Evolutionary conservation across 1,140 invertebrate species (phyloP), one percentile per base, ranked within the genome.

Genomic region (Cotesia glomerata): DNA sequence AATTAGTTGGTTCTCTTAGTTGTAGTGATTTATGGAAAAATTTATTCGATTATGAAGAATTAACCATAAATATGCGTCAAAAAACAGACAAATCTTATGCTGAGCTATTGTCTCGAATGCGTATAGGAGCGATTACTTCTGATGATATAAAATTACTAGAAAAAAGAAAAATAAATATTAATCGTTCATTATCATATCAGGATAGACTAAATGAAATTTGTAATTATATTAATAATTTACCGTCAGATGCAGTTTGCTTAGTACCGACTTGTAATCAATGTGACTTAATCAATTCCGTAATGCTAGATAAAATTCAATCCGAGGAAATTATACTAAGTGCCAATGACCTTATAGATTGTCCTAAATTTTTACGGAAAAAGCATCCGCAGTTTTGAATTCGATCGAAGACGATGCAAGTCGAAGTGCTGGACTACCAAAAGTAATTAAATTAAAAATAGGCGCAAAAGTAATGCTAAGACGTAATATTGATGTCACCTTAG

Each of bases 401-500:
- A 18, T 34, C 5, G 26, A 13, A 59, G 58, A 59, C 3, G 14
- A 59, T 5, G 16, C 9, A 14, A 54, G 4, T 3, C 0, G 16
- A 14, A 54, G 1, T 11, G 52, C 52, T 18, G 52, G 52, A 26
- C 26, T 26, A 1, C 0, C 26, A 26, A 26, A 26, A 26, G 1
- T 26, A 26, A 26, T 26, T 26, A 26, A 26, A 26, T 26, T 26
- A 2, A 26, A 26, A 26, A 3, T 26, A 26, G 26, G 26, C 0
- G 26, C 3, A 26, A 26, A 26, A 26, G 1, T 1, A 1, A 26
- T 26, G 26, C 26, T 26, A 2, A 26, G 26, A 26, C 9, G n/a
- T 49, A 82, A 82, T 72, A 81, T 85, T 79, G 61, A 78, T 74
- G 67, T 84, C 26, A 78, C 26, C 1, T 2, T 26, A 2, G 26